These are phyloP conservation scores for Peromyscus californicus DNA, from an alignment of 2,113 vertebrate genomes.

Conservation along the genomic window DNA sequence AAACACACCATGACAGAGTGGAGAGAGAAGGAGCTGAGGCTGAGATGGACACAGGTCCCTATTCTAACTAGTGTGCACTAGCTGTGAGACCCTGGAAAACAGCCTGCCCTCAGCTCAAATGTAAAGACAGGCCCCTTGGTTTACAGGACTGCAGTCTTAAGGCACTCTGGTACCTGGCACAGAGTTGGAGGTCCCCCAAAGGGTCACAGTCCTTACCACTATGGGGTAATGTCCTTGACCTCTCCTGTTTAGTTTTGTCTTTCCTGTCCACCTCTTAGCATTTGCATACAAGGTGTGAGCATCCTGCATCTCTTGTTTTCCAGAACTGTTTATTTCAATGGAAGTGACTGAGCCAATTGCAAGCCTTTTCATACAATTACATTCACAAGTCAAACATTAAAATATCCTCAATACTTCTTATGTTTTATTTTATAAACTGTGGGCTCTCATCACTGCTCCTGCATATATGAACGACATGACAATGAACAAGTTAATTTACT, in stretches of 20 bases:
- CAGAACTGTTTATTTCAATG: background rate
- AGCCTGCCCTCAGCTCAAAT: background rate
- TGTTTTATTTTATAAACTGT: background rate
- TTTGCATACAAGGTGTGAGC: background rate
- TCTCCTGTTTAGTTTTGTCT: background rate
- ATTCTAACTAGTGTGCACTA: background rate
- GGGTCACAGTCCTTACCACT: background rate
- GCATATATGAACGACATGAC: background rate
- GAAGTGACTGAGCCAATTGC: background rate
- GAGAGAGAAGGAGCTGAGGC: background rate
- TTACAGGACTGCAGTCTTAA: background rate
- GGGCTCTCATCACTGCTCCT: background rate
- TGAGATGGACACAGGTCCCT: background rate
- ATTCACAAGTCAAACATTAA: conserved; percentile 1
- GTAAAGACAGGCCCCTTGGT: background rate
- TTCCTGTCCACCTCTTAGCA: background rate
- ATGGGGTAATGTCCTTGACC: background rate
- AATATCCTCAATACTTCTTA: background rate
- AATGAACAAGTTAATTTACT: background rate
- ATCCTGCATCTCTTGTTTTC: background rate
- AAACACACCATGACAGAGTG: background rate
- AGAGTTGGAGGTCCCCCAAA: background rate
- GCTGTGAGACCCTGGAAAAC: background rate
- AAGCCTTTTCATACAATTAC: background rate
- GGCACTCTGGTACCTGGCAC: background rate